Base-by-base conservation (phyloP, 2,888 invertebrate species). In the Eurytoma adleriae region DNA sequence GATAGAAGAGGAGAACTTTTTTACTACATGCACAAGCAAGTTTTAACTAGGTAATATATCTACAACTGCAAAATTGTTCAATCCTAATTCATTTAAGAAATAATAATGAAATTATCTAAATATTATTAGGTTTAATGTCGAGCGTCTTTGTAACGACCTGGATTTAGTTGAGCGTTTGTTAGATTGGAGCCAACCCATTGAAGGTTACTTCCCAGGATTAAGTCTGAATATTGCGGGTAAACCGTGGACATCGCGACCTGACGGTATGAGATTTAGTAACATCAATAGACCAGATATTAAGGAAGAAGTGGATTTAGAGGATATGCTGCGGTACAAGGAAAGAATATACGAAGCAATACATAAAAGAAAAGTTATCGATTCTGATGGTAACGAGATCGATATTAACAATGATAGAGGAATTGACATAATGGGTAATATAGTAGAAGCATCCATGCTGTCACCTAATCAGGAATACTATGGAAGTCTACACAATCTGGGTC, bases 191-290 rank as follows among this genome's bases (percentile, higher is more conserved):
- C 92, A 93, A 3, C 94, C 95, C 14, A 95, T 97, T 84, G 96
- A 96, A 89, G 96, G 94, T 0, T 96, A 97, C 90, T 96, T 96
- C 92, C 95, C 96, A 10, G 96, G 96, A 91, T 91, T 97, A 88
- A 95, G 96, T 91, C 95, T 95, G 1, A 91, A 95, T 83, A 94
- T 96, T 7, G 93, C 96, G 30, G 95, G 95, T 86, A 92, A 95
- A 2, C 92, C 94, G 2, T 96, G 95, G 95, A 95, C 96, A 0
- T 93, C 95, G 0, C 93, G 96, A 85, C 94, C 94, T 57, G 91
- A 92, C 0, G 92, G 92, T 67, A 92, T 94, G 0, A 85, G 84
- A 0, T 85, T 95, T 4, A 89, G 91, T n/a, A 94, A 96, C 87
- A 84, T 96, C 56, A 93, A 94, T 87, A 93, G 96, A 3, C 75